Conservation (phyloP, 2,113 vertebrate species). For the Capreolus pygargus region DNA sequence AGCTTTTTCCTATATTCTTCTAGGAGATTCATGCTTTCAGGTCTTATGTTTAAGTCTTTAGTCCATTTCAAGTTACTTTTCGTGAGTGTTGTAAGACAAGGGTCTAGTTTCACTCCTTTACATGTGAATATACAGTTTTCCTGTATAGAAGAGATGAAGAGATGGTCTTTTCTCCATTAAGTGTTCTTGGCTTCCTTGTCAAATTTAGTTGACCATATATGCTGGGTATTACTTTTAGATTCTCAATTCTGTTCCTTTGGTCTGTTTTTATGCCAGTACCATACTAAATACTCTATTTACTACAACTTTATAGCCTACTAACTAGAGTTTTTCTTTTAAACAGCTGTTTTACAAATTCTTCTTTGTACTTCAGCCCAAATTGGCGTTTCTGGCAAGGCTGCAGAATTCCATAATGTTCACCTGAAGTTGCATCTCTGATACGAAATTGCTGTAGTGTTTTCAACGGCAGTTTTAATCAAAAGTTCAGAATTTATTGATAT, state of each 20-base stretch:
- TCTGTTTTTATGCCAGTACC: not conserved
- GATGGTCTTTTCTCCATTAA: not conserved
- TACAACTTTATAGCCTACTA: not conserved
- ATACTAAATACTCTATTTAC: not conserved
- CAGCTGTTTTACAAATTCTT: not conserved
- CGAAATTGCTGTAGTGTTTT: not conserved
- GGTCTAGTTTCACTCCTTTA: not conserved
- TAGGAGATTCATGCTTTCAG: not conserved
- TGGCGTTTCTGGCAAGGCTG: not conserved
- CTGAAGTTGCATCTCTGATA: not conserved
- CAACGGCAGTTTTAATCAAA: not conserved
- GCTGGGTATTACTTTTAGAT: not conserved
- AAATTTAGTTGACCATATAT: not conserved
- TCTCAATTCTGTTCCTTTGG: not conserved
- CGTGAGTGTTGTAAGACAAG: not conserved
- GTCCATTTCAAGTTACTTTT: not conserved
- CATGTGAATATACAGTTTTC: not conserved
- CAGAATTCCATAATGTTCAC: not conserved
- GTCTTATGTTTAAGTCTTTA: not conserved
- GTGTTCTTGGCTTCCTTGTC: not conserved
- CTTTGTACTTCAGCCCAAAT: not conserved
- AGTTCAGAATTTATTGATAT: not conserved
- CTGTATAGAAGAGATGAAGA: too few species aligned
- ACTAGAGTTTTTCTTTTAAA: not conserved
- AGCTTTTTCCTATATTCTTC: not conserved